phyloP scores from a whole-genome alignment of 2,797 vertebrate species.

The Capromys pilorides region DNA sequence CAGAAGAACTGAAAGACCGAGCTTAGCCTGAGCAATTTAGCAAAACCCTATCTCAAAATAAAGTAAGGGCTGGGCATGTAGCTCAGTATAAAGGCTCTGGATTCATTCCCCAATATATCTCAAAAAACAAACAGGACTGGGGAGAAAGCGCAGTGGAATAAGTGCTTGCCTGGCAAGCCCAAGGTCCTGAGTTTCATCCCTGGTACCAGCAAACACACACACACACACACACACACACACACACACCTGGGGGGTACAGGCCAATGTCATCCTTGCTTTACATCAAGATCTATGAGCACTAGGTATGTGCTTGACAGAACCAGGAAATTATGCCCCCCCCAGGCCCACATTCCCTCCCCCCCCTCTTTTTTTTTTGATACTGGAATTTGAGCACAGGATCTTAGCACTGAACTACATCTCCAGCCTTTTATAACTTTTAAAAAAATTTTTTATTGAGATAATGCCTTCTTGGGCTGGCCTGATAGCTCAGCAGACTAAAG shows the following conservation, averaged over 20 bases:
- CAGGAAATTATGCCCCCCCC: not conserved
- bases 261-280: slow-evolving; percentile 27
- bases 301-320: not conserved
- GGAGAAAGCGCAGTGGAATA: no score
- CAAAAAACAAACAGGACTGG: not conserved
- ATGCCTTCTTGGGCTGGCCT: not conserved
- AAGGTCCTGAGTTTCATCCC: no score
- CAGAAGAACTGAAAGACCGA: not conserved
- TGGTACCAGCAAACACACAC: no score
- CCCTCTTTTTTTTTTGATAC: not conserved
- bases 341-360: not conserved
- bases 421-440: not conserved
- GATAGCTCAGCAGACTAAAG: no score
- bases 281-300: not conserved
- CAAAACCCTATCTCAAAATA: not conserved
- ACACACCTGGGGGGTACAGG: not conserved
- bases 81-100: not conserved
- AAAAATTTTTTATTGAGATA: not conserved
- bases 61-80: not conserved
- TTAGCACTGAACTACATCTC: not conserved
- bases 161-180: no score
- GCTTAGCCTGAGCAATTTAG: not conserved
- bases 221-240: no score
- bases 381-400: not conserved
- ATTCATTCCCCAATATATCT: not conserved